phyloP scores from a whole-genome alignment of 2,113 vertebrate genomes.

The Sorex araneus region DNA sequence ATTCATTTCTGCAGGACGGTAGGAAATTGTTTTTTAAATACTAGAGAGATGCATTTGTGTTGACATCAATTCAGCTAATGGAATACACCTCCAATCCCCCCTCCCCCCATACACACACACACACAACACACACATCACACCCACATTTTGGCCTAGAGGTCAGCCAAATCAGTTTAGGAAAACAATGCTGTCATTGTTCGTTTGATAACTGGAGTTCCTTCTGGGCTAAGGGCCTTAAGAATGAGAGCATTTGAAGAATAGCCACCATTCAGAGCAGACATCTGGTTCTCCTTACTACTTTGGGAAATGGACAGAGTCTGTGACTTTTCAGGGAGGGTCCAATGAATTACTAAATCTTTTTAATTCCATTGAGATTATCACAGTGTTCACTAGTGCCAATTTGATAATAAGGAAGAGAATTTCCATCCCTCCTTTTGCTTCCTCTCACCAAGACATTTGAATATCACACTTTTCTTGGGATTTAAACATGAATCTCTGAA shows the following conservation, averaged over 20 bases:
- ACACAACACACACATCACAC: too few relatives aligned
- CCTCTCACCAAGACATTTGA: slow-evolving; percentile 52
- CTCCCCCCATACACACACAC: too few relatives aligned
- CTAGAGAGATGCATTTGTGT: not conserved
- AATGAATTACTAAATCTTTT: not conserved
- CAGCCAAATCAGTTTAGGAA: not conserved
- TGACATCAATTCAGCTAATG: not conserved
- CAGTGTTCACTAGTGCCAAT: slow-evolving; percentile 18
- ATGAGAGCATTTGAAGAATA: slow-evolving; percentile 6
- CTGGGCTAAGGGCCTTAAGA: not conserved
- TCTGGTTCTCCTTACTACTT: slow-evolving; percentile 43
- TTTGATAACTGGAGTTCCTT: not conserved
- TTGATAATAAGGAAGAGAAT: slow-evolving; percentile 16
- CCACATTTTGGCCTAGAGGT: not conserved
- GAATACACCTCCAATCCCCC: not conserved
- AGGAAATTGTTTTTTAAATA: slow-evolving; percentile 8
- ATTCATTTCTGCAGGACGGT: not conserved
- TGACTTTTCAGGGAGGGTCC: slow-evolving; percentile 23
- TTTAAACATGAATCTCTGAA: slow-evolving; percentile 67
- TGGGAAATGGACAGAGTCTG: not conserved
- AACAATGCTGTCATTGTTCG: not conserved
- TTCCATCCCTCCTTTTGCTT: not conserved
- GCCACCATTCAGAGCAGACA: not conserved
- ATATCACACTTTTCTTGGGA: slow-evolving; percentile 56
- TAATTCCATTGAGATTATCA: not conserved